Percentiles rank a stretch among this genome's conserved stretches.
phyloP scores from a whole-genome alignment of 2,797 vertebrate species.

The Diceros bicornis region DNA sequence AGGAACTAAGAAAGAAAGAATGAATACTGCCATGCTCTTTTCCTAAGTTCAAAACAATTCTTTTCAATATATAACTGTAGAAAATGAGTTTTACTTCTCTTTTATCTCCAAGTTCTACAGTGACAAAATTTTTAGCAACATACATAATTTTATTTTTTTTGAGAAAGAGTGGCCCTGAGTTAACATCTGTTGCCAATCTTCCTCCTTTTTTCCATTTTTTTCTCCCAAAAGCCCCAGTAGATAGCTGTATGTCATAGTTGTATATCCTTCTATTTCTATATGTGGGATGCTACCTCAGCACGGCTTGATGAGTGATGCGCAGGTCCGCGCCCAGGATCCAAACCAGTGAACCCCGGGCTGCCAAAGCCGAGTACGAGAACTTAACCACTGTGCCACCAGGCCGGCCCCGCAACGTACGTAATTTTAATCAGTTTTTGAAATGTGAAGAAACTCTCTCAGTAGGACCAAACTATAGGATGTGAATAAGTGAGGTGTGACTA shows the following conservation, averaged over 20 bases:
- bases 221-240: too few relatives aligned
- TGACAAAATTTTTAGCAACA: conserved; percentile 1
- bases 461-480: not conserved
- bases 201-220: too few relatives aligned
- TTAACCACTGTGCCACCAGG: too few relatives aligned
- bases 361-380: too few relatives aligned
- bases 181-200: too few relatives aligned
- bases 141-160: not conserved
- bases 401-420: not conserved
- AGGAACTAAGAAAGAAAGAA: conserved; percentile 17
- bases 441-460: not conserved
- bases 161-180: too few relatives aligned
- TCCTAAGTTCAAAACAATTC: conserved; percentile 26
- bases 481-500: not conserved
- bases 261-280: too few relatives aligned
- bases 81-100: conserved; percentile 11
- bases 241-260: too few relatives aligned
- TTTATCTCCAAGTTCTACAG: not conserved
- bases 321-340: too few relatives aligned
- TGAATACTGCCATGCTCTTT: not conserved
- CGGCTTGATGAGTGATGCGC: too few relatives aligned
- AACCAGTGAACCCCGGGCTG: too few relatives aligned
- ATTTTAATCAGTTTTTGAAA: conserved; percentile 31
- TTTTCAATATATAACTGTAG: not conserved
- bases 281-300: too few relatives aligned